phyloP scores from a whole-genome alignment of 2,888 invertebrate species.

The Pristionchus exspectatus region DNA sequence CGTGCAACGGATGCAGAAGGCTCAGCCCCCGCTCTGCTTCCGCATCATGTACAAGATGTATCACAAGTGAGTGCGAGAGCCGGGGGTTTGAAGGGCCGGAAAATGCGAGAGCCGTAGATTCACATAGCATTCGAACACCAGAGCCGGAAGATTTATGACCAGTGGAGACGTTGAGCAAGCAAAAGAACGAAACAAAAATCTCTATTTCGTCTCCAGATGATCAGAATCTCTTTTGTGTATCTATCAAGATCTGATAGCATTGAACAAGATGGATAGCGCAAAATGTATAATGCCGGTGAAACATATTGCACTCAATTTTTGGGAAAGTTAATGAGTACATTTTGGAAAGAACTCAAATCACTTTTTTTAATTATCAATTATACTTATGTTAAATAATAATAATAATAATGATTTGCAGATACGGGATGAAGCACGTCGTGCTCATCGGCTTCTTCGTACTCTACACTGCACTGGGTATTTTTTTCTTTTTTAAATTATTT shows the following conservation, averaged over 20 bases:
- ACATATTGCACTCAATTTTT: too few relatives aligned
- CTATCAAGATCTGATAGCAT: too few relatives aligned
- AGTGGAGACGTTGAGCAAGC: too few relatives aligned
- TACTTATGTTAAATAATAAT: conserved; percentile 24
- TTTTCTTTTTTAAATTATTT: background rate
- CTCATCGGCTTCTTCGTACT: conserved; percentile 67
- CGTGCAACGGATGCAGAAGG: conserved; percentile 63
- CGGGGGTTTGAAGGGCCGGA: background rate
- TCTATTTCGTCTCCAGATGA: too few relatives aligned
- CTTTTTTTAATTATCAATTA: background rate
- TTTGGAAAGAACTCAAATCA: background rate
- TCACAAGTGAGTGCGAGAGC: conserved; percentile 64
- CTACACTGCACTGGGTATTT: conserved; percentile 62
- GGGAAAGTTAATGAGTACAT: background rate
- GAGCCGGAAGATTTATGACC: too few relatives aligned
- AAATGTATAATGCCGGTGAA: too few relatives aligned
- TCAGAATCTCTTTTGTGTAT: too few relatives aligned
- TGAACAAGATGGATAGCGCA: too few relatives aligned
- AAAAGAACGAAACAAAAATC: too few relatives aligned
- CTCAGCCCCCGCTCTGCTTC: conserved; percentile 69
- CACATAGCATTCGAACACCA: too few relatives aligned
- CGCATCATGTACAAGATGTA: conserved; percentile 67
- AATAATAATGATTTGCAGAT: conserved; percentile 1
- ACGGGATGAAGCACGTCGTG: conserved; percentile 66
- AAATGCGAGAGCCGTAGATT: background rate